Evolutionary conservation across 1,140 invertebrate species (phyloP).

Genomic region (Subanguina moxae): DNA sequence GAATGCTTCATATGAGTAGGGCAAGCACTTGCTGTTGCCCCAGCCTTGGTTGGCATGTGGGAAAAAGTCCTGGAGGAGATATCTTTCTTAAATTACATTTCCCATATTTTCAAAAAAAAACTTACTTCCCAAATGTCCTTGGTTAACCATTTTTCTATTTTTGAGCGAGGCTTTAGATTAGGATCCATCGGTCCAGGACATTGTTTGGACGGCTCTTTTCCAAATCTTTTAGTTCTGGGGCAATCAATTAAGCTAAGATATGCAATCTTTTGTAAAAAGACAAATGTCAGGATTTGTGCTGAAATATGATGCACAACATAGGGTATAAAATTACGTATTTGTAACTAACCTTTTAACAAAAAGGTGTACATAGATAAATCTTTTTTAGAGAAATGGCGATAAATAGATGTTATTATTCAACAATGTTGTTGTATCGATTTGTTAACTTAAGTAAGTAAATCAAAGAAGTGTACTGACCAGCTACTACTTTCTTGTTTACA

Average conservation of each 20-base stretch:
- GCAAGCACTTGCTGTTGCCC: constrained; percentile 40
- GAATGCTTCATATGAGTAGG: constrained; percentile 54
- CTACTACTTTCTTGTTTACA: no score
- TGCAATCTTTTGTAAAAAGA: no score
- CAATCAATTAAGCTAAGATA: neutral
- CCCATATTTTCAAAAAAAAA: neutral
- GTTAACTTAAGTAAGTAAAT: no score
- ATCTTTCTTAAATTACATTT: neutral
- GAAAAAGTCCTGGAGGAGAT: constrained; percentile 43
- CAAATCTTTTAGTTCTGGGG: neutral
- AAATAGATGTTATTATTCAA: no score
- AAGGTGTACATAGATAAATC: no score
- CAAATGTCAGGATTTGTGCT: no score
- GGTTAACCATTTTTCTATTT: constrained; percentile 35
- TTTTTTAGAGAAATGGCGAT: no score
- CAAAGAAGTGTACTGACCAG: no score
- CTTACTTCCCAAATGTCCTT: constrained; percentile 38
- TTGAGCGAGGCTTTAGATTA: constrained; percentile 26
- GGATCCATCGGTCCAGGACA: constrained; percentile 21
- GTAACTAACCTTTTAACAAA: no score
- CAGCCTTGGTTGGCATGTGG: constrained; percentile 53
- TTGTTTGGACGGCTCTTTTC: neutral
- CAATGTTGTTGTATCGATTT: no score
- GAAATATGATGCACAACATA: no score
- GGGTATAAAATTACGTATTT: no score